A percentile compares a stretch with the other conserved stretches of the same genome.
Evolutionary conservation across 2,888 invertebrate genomes (phyloP).

Genomic region (Bhutanitis thaidina): DNA sequence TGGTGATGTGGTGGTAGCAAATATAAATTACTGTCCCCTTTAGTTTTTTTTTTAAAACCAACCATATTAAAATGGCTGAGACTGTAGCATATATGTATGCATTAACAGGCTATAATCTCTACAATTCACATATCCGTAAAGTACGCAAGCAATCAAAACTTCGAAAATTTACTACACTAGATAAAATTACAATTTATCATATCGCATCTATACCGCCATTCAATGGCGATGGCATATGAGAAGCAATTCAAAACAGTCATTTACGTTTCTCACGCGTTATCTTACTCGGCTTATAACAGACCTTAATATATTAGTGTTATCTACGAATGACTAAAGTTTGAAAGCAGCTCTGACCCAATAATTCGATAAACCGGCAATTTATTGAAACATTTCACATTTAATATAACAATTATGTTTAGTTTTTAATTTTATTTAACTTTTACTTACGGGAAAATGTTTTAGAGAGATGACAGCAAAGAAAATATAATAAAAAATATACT

Average conservation of each 20-base stretch:
- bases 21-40: too few relatives aligned
- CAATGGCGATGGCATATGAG: slow-evolving; percentile 47
- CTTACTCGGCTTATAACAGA: slow-evolving; percentile 42
- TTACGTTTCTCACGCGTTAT: slow-evolving; percentile 52
- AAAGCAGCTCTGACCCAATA: slow-evolving; percentile 12
- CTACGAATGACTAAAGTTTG: slow-evolving; percentile 17
- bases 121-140: too few relatives aligned
- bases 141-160: not conserved
- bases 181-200: slow-evolving; percentile 22
- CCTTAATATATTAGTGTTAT: slow-evolving; percentile 42
- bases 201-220: slow-evolving; percentile 19
- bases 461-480: too few relatives aligned
- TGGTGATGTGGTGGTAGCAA: too few relatives aligned
- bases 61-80: too few relatives aligned
- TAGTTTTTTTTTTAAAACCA: too few relatives aligned
- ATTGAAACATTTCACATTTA: not conserved
- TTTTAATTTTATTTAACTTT: too few relatives aligned
- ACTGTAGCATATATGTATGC: too few relatives aligned
- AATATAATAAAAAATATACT: too few relatives aligned
- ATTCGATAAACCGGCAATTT: slow-evolving; percentile 10
- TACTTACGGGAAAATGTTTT: too few relatives aligned
- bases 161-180: not conserved
- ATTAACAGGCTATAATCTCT: too few relatives aligned
- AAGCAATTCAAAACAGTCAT: slow-evolving; percentile 66
- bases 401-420: too few relatives aligned